Evolutionary conservation across 2,113 vertebrate species (phyloP).

Genomic region (Podarcis raffonei): DNA sequence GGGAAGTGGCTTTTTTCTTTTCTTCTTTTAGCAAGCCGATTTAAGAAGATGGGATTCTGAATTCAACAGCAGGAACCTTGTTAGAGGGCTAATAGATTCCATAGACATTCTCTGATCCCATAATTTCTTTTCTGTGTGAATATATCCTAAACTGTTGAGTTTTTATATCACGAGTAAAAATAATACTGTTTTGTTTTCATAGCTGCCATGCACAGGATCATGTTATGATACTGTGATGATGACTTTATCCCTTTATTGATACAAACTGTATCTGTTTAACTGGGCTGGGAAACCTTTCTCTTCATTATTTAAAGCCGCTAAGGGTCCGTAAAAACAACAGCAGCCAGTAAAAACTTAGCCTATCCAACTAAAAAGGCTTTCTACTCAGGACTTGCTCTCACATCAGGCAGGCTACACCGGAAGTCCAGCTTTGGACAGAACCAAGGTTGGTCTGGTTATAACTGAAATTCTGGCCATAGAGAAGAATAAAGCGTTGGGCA

Average conservation of each 20-base stretch:
- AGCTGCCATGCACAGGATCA: neutral
- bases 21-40: neutral
- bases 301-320: neutral
- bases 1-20: neutral
- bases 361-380: neutral
- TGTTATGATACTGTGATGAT: neutral
- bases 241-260: neutral
- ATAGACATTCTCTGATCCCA: neutral
- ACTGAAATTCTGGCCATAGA: neutral
- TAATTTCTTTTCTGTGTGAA: neutral
- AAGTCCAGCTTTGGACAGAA: neutral
- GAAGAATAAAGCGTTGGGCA: neutral
- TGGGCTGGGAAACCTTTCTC: neutral
- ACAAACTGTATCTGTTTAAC: neutral
- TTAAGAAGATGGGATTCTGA: slow-evolving; percentile 20
- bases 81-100: neutral
- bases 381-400: neutral
- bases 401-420: neutral
- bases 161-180: neutral
- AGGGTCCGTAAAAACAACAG: neutral
- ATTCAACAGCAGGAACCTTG: neutral
- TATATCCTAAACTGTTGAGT: neutral
- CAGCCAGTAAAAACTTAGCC: neutral
- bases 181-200: neutral
- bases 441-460: neutral